Base-by-base conservation (phyloP, 2,797 vertebrate species). In the Perodicticus potto region DNA sequence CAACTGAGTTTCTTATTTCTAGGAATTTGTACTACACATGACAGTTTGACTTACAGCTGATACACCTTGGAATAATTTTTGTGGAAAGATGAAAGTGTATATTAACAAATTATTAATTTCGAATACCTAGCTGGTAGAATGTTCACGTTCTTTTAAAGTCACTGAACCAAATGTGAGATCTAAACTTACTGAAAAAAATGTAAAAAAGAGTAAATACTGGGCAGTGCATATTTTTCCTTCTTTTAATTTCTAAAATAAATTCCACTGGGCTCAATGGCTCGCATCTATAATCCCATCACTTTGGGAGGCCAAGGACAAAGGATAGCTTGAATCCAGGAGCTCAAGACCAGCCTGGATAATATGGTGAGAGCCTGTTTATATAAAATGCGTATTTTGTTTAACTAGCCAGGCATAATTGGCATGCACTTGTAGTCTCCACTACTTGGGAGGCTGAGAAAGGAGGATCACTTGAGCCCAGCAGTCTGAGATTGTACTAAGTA, bases 221-320 rank as follows among this genome's bases (percentile, higher is more conserved):
- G 5, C 40, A 40, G 40, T 40, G 40, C n/a, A 40, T 40, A 40
- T 40, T 40, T 17, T 23, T 16, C 53, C 91, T 27, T 65, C 34
- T 53, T 73, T 49, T 43, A 67, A 12, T 87, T 85, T 90, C 25
- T 78, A 92, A 96, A 95, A 65, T 81, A 92, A 67, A 67, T 16
- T 67, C 63, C n/a, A 6, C 63, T 7, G 2, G 16, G 32, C 14
- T 7, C 63, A 67, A 32, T 67, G 63, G 32, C 29, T 17, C 6
- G 0, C 29, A 29, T 16, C 29, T 67, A 16, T 67, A 67, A 67
- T 67, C 13, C 63, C 14, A n/a, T 7, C 29, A 67, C 32, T 67
- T 16, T n/a, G 63, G 63, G 29, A 67, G 29, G 29, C 29, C 14
- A 16, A n/a, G 63, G 63, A n/a, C 29, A 29, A 67, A 67, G 16